Percentiles rank a stretch among this genome's conserved stretches.
These are phyloP conservation scores for Pammene aurita DNA, from an alignment of 2,888 invertebrate genomes.

Conservation along the genomic window DNA sequence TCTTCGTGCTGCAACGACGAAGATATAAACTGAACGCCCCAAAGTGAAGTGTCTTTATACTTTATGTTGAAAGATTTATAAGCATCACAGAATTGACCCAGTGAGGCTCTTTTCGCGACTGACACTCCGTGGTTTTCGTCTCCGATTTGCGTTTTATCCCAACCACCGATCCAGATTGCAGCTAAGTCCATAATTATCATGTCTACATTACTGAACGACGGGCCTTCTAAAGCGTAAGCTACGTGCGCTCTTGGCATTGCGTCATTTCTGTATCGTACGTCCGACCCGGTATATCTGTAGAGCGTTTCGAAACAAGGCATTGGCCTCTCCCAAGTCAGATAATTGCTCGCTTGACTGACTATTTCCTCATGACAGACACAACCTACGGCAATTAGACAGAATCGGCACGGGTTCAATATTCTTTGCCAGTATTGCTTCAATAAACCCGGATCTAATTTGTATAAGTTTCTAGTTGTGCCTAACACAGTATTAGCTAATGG, in stretches of 20 bases:
- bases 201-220: conserved; percentile 95
- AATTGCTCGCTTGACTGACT: conserved; percentile 88
- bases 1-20: conserved; percentile 86
- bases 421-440: conserved; percentile 89
- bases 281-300: conserved; percentile 94
- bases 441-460: conserved; percentile 85
- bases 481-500: conserved; percentile 65
- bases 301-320: conserved; percentile 75
- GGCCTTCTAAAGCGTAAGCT: conserved; percentile 95
- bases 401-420: conserved; percentile 94
- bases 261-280: conserved; percentile 94
- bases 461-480: conserved; percentile 88
- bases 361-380: conserved; percentile 94
- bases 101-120: conserved; percentile 74
- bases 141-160: conserved; percentile 94
- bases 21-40: conserved; percentile 94
- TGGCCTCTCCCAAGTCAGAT: conserved; percentile 85
- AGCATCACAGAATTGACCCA: conserved; percentile 89
- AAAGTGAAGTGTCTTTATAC: conserved; percentile 98
- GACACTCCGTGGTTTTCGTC: conserved; percentile 87
- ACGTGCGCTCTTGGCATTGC: conserved; percentile 94
- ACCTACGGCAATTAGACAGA: conserved; percentile 96
- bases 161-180: conserved; percentile 94
- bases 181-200: conserved; percentile 97
- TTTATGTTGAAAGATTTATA: conserved; percentile 98